Base-by-base conservation (phyloP, 2,888 invertebrate genomes). In the Cinara cedri region DNA sequence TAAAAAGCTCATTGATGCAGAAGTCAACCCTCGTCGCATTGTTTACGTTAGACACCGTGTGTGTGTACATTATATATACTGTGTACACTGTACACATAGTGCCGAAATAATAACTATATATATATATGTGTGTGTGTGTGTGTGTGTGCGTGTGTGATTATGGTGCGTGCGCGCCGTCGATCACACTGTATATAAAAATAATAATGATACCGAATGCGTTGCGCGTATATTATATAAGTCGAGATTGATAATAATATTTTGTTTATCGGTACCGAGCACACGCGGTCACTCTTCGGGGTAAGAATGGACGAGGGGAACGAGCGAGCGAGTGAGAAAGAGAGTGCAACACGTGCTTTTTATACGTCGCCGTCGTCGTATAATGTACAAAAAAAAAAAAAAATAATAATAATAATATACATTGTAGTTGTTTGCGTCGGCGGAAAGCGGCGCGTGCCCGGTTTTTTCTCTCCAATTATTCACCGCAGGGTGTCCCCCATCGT, bases 401-500 rank as follows among this genome's bases (percentile, higher is more conserved):
- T 34, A 34, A 34, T 34, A 34, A 34, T 34, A 4, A 34, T 24
- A 6, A 11, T 21, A 49, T n/a, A 65, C 55, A 75, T 75, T 66
- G 66, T 75, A 66, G 65, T 75, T 63, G 74, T 74, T 74, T 74
- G 74, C 74, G 75, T 75, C 44, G 68, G 76, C 66, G 66, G 76
- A 66, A 57, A 68, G 55, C 24, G 68, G 57, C 76, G 76, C 76
- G 76, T 78, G 76, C 49, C 57, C 16, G 57, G 57, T 68, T 78
- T 78, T 68, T 68, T 66, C 44, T 51, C 57, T 68, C 49, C 76
- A 60, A 78, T 78, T 68, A 78, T 78, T 78, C 76, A 68, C 76
- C 76, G 57, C 76, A 51, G 76, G 76, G 76, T 49, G 76, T 68
- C 76, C 76, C 66, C 16, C 60, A 54, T 54, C 65, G 24, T 46